Base-by-base conservation (phyloP, 2,113 vertebrate genomes). In the Corvus cornix region DNA sequence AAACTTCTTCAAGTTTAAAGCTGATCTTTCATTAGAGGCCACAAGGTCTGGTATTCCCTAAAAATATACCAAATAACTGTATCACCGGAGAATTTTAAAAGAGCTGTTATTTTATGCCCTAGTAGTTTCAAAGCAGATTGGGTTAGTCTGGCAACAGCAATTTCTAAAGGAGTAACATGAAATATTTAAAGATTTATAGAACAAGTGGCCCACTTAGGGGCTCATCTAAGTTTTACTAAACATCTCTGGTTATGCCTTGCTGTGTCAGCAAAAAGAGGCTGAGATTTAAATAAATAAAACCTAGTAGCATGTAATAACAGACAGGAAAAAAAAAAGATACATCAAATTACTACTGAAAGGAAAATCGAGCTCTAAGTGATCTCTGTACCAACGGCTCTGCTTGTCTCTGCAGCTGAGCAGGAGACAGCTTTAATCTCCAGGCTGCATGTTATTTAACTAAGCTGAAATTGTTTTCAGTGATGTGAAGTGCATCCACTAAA, bases 101-200 rank as follows among this genome's bases (percentile, higher is more conserved):
- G 85, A 89, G 83, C 84, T 88, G 80, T 62, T 95, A 84, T 96
- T 97, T 96, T 93, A 95, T 96, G 90, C 87, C 39, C 91, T 70
- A 28, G 84, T 75, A 92, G 49, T 95, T 96, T 89, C 88, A 87
- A 93, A 90, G 93, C 76, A 97, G 96, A 95, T 93, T 87, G 87
- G 82, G 95, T 93, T 94, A 87, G 68, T 74, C 94, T 97, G 92
- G 76, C 90, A 96, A 97, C 95, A 96, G 87, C 91, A 51, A 63
- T 97, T 97, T 96, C 86, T 79, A 82, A 89, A 89, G 59, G 91
- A 95, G 76, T 58, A 91, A 86, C 88, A 89, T 90, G 82, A 93
- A 94, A 90, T 95, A 97, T 97, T 98, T 96, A 97, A 96, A 97
- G 96, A 97, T 98, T 96, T 97, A 97, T 97, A 92, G 91, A 95